A percentile compares a stretch with the other conserved stretches of the same genome.
These are phyloP conservation scores for Puffinus mauretanicus DNA, from an alignment of 2,113 vertebrate species.

Conservation along the genomic window DNA sequence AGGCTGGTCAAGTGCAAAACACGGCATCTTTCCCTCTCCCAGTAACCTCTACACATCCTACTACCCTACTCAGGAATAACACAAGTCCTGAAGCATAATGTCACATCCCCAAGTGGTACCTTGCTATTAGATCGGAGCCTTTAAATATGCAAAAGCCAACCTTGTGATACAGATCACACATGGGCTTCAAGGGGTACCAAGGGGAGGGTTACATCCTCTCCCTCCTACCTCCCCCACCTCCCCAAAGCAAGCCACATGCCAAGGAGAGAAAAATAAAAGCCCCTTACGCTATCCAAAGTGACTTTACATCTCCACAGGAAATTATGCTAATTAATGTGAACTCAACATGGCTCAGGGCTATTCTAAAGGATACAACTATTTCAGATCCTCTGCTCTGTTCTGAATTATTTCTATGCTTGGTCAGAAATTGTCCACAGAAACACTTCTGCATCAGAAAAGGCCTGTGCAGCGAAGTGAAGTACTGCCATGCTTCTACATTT, in stretches of 20 bases:
- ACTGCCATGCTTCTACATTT: neutral
- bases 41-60: neutral
- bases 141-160: neutral
- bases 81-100: neutral
- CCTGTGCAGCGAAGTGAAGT: neutral
- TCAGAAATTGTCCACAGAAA: conserved; percentile 38
- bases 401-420: neutral
- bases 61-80: neutral
- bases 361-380: neutral
- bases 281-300: neutral
- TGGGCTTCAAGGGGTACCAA: neutral
- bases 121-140: neutral
- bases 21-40: neutral
- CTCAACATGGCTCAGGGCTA: neutral
- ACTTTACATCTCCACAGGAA: neutral
- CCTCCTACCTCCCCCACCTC: neutral
- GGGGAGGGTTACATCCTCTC: neutral
- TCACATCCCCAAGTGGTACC: neutral
- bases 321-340: neutral
- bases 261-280: conserved; percentile 13
- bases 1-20: neutral
- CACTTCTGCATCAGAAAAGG: neutral
- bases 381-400: neutral
- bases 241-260: neutral
- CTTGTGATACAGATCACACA: neutral